A percentile compares a stretch with the other conserved stretches of the same genome.
These are phyloP conservation scores for Metopia argyrocephala DNA, from an alignment of 2,888 invertebrate genomes.

Conservation along the genomic window DNA sequence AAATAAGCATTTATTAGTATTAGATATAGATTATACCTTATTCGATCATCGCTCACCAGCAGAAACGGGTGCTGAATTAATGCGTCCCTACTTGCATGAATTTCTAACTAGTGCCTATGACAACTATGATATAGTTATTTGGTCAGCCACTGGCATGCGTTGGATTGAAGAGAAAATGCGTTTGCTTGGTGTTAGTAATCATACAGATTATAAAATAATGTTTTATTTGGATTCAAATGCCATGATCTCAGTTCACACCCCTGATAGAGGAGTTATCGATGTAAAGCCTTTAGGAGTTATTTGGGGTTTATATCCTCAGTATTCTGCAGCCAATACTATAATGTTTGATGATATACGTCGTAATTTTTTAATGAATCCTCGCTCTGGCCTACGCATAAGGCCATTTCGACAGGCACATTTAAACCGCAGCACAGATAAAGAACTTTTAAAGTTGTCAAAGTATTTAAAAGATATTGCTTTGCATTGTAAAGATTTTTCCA, in stretches of 20 bases:
- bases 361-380: slow-evolving; percentile 98
- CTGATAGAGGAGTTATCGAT: slow-evolving; percentile 94
- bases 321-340: slow-evolving; percentile 93
- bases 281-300: slow-evolving; percentile 97
- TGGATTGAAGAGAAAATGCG: slow-evolving; percentile 99
- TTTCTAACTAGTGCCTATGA: slow-evolving; percentile 92
- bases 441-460: slow-evolving; percentile 87
- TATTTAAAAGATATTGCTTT: slow-evolving; percentile 91
- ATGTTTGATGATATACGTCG: slow-evolving; percentile 98
- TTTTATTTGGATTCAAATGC: slow-evolving; percentile 95
- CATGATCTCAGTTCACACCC: slow-evolving; percentile 96
- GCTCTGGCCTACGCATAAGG: slow-evolving; percentile 92
- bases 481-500: slow-evolving; percentile 88
- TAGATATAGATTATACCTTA: slow-evolving; percentile 97
- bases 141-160: slow-evolving; percentile 99
- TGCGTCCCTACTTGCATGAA: slow-evolving; percentile 97
- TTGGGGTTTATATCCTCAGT: slow-evolving; percentile 96
- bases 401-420: slow-evolving; percentile 95
- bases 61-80: slow-evolving; percentile 91
- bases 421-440: slow-evolving; percentile 90
- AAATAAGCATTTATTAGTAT: slow-evolving; percentile 92
- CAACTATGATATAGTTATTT: slow-evolving; percentile 97
- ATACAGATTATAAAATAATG: slow-evolving; percentile 92
- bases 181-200: slow-evolving; percentile 89
- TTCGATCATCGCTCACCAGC: slow-evolving; percentile 97